A percentile compares a stretch with the other conserved stretches of the same genome.
phyloP scores from a whole-genome alignment of 1,140 invertebrate genomes.

The Achatina immaculata region DNA sequence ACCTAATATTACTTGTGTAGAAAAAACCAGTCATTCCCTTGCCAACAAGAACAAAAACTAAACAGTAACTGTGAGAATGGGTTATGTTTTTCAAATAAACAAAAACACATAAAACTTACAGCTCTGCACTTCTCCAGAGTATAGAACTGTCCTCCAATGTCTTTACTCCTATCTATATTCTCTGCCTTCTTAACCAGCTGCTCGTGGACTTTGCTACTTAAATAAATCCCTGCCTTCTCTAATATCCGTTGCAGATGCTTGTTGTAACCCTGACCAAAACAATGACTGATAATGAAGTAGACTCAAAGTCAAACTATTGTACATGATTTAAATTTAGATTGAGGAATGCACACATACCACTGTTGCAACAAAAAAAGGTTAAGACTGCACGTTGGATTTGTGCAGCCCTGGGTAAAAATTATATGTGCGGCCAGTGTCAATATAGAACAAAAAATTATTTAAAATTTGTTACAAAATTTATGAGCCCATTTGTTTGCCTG shows the following conservation, averaged over 20 bases:
- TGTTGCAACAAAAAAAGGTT: too few species aligned
- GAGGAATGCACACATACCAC: too few species aligned
- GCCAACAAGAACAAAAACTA: background rate
- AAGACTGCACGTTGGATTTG: too few species aligned
- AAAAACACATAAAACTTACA: conserved; percentile 23
- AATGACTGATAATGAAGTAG: background rate
- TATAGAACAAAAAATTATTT: too few species aligned
- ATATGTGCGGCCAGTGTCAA: too few species aligned
- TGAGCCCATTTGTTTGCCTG: too few species aligned
- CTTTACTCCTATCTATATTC: background rate
- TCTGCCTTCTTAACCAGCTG: conserved; percentile 10
- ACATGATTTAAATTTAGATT: too few species aligned
- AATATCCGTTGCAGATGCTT: conserved; percentile 56
- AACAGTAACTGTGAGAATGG: too few species aligned
- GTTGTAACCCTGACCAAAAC: conserved; percentile 57
- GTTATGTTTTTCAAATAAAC: too few species aligned
- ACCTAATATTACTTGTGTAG: background rate
- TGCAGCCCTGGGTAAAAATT: too few species aligned
- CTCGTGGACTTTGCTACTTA: conserved; percentile 1
- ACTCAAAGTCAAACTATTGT: background rate
- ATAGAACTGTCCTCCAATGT: conserved; percentile 10
- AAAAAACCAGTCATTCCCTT: background rate
- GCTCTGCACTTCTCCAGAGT: background rate
- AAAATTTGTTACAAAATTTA: too few species aligned
- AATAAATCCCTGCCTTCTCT: conserved; percentile 52